Base-by-base conservation (phyloP, 2,797 vertebrate genomes). In the Enteromius viviparus region DNA sequence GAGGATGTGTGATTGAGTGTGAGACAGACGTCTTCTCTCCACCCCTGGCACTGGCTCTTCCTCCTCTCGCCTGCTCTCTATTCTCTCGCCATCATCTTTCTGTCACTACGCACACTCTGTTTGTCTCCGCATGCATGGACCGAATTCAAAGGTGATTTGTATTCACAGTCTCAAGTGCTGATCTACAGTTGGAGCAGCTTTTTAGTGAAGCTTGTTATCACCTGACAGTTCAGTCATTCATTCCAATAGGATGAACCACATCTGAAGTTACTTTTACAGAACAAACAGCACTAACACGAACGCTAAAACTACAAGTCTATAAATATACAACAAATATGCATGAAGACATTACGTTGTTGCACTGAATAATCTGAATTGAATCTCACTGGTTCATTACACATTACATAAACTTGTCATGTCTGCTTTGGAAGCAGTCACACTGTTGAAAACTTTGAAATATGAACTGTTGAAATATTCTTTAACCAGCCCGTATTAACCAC, bases 1-100 rank as follows among this genome's bases (percentile, higher is more conserved):
- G 64, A 66, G 81, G 32, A 72, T 72, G 69, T 65, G 53, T 83
- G 81, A 83, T 76, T 83, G 80, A 88, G 72, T 45, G 19, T 15
- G 53, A 85, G 72, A 55, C 78, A 76, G 69, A 80, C 66, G 6
- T 77, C 42, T 78, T 60, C 58, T 80, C 66, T 76, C 64, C 42
- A 62, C 58, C 76, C 68, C 74, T 79, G 37, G 32, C 76, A 76
- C 72, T 42, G 47, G 42, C 58, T 45, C 51, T 55, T 26, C 70
- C 23, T 45, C 42, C 49, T 81, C 58, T 72, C 26, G 58, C 55
- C 64, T 78, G 47, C 34, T 53, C 51, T 76, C 72, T 58, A 64
- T 80, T 66, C 69, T 78, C 21, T 58, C 69, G 71, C 75, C 55
- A 84, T 82, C 79, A 62, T 80, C 69, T 74, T 51, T 81, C 17